Evolutionary conservation across 1,140 invertebrate genomes (phyloP).

Genomic region (Aphidius gifuensis): DNA sequence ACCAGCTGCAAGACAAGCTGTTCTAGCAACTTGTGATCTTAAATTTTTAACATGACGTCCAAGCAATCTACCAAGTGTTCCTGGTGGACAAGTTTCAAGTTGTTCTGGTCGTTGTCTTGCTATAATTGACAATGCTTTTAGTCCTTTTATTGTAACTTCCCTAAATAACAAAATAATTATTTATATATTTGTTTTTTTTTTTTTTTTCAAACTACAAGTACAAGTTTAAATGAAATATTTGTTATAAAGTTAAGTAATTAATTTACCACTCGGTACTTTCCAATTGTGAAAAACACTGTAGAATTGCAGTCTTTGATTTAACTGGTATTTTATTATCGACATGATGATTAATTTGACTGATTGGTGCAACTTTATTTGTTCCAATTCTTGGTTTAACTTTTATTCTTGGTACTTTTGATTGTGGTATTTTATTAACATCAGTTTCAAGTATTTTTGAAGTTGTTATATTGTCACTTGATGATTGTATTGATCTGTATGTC

Average conservation of each 20-base stretch:
- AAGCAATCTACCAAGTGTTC: conserved; percentile 65
- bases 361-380: conserved; percentile 21
- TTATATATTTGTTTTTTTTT: not conserved
- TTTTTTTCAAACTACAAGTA: not conserved
- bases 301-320: conserved; percentile 64
- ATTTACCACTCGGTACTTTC: conserved; percentile 73
- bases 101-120: conserved; percentile 69
- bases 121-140: conserved; percentile 71
- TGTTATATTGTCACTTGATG: too few relatives aligned
- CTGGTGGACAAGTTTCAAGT: conserved; percentile 58
- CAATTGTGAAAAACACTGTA: conserved; percentile 64
- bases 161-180: conserved; percentile 43
- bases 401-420: conserved; percentile 33
- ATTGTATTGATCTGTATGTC: not conserved
- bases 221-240: not conserved
- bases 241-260: conserved; percentile 14
- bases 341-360: not conserved
- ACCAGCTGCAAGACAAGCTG: conserved; percentile 75
- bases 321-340: conserved; percentile 48
- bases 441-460: conserved; percentile 25
- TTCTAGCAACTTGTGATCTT: conserved; percentile 84
- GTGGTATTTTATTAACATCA: conserved; percentile 18
- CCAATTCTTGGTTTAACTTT: conserved; percentile 24
- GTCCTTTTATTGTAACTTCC: conserved; percentile 79
- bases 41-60: conserved; percentile 81